phyloP scores from a whole-genome alignment of 2,113 vertebrate genomes.

The Pseudorhombus dupliciocellatus region DNA sequence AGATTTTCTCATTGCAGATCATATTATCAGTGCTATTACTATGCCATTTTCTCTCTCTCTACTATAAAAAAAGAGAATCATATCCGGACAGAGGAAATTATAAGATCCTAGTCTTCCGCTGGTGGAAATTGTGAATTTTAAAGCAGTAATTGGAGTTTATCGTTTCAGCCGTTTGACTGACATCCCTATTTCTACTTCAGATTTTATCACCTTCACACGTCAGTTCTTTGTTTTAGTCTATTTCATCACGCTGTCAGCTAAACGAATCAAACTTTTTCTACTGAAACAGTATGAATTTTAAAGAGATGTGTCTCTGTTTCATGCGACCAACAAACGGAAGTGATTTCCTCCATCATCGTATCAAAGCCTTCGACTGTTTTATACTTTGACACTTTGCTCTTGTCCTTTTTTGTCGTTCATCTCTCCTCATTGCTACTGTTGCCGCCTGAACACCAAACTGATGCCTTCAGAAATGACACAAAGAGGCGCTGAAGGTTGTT shows the following conservation, averaged over 20 bases:
- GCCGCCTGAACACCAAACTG: constrained; percentile 76
- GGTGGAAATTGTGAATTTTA: constrained; percentile 39
- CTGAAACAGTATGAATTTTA: no score
- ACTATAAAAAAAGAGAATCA: constrained; percentile 35
- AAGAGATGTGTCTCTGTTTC: no score
- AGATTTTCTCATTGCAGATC: constrained; percentile 32
- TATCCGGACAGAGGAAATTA: constrained; percentile 52
- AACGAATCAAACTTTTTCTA: constrained; percentile 15
- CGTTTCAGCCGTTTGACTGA: constrained; percentile 38
- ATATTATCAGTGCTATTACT: constrained; percentile 33
- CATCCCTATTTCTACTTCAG: constrained; percentile 25
- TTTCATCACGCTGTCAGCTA: constrained; percentile 16
- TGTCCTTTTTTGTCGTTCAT: constrained; percentile 26
- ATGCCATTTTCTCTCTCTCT: constrained; percentile 21
- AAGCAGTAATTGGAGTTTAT: constrained; percentile 33
- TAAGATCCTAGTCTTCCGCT: constrained; percentile 9
- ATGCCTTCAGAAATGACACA: constrained; percentile 74
- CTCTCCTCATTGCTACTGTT: constrained; percentile 29
- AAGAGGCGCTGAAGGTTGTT: constrained; percentile 24
- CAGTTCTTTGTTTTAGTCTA: constrained; percentile 1
- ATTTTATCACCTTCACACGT: constrained; percentile 40
- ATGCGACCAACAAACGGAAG: not conserved
- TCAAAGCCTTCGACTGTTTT: constrained; percentile 45
- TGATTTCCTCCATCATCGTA: constrained; percentile 18
- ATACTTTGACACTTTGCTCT: constrained; percentile 33